phyloP scores from a whole-genome alignment of 2,888 invertebrate species.

The Spodoptera exigua region DNA sequence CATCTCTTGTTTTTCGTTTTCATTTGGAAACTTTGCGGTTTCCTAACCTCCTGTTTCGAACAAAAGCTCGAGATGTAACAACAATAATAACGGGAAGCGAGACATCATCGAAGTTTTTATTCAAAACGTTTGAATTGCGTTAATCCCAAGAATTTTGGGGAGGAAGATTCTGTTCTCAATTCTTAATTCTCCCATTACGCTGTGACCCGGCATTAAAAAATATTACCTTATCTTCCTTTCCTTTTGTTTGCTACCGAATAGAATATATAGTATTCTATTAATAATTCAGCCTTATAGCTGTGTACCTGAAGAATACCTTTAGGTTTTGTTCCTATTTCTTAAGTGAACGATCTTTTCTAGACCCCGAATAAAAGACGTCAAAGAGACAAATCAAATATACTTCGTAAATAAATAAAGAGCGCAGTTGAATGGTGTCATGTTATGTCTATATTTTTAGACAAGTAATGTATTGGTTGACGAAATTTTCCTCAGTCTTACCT shows the following conservation, averaged over 20 bases:
- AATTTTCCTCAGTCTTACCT: too few species aligned
- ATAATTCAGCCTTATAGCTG: conserved; percentile 22
- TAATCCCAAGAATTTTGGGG: conserved; percentile 32
- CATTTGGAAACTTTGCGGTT: conserved; percentile 19
- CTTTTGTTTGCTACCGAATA: conserved; percentile 13
- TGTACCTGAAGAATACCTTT: background rate
- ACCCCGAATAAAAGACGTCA: background rate
- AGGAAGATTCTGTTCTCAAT: conserved; percentile 35
- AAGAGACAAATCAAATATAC: conserved; percentile 1
- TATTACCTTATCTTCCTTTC: conserved; percentile 4
- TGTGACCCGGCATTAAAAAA: conserved; percentile 13
- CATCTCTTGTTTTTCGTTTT: conserved; percentile 22
- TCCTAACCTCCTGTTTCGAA: conserved; percentile 15
- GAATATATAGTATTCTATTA: conserved; percentile 2
- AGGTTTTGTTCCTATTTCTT: conserved; percentile 3
- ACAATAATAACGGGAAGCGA: conserved; percentile 22
- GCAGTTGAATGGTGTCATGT: background rate
- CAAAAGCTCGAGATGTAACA: conserved; percentile 25
- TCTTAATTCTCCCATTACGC: conserved; percentile 30
- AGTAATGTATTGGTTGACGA: too few species aligned
- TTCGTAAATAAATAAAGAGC: conserved; percentile 14
- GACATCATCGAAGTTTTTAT: conserved; percentile 38
- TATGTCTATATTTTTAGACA: too few species aligned
- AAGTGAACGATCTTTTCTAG: background rate
- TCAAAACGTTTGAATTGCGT: conserved; percentile 34